These are phyloP conservation scores for Aleiodes alternator DNA, from an alignment of 2,888 invertebrate species.

Conservation along the genomic window DNA sequence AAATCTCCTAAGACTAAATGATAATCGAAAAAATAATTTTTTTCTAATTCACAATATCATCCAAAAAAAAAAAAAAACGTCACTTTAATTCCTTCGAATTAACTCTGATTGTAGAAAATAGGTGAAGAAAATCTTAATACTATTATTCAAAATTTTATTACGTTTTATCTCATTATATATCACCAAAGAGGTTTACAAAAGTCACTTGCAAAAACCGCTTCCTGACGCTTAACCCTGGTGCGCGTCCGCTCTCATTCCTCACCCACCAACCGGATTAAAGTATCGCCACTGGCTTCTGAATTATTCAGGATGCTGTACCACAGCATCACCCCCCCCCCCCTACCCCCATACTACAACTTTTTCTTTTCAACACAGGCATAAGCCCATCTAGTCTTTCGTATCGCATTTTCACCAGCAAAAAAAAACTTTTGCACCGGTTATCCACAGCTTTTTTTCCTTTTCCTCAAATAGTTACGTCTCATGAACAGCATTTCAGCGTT, in stretches of 20 bases:
- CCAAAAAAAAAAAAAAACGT: no score
- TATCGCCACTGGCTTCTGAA: slow-evolving; percentile 72
- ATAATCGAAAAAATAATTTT: no score
- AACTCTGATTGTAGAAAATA: no score
- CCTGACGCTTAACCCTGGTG: slow-evolving; percentile 57
- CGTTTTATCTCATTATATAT: neutral
- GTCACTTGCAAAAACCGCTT: slow-evolving; percentile 66
- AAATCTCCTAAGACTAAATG: no score
- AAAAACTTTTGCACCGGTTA: slow-evolving; percentile 63
- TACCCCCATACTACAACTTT: slow-evolving; percentile 18
- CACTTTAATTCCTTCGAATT: no score
- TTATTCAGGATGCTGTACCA: slow-evolving; percentile 67
- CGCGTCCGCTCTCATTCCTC: slow-evolving; percentile 51
- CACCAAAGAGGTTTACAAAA: slow-evolving; percentile 60
- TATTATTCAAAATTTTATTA: neutral
- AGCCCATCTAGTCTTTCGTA: slow-evolving; percentile 27
- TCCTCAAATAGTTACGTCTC: neutral
- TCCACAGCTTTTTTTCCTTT: slow-evolving; percentile 23
- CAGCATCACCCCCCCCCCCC: slow-evolving; percentile 11
- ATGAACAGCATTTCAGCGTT: neutral
- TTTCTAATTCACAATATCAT: no score
- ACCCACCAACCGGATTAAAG: slow-evolving; percentile 69
- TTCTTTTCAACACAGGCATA: slow-evolving; percentile 40
- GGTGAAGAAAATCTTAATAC: neutral
- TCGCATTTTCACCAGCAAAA: slow-evolving; percentile 55